Evolutionary conservation across 2,113 vertebrate species (phyloP).

Genomic region (Cinclus mexicanus): DNA sequence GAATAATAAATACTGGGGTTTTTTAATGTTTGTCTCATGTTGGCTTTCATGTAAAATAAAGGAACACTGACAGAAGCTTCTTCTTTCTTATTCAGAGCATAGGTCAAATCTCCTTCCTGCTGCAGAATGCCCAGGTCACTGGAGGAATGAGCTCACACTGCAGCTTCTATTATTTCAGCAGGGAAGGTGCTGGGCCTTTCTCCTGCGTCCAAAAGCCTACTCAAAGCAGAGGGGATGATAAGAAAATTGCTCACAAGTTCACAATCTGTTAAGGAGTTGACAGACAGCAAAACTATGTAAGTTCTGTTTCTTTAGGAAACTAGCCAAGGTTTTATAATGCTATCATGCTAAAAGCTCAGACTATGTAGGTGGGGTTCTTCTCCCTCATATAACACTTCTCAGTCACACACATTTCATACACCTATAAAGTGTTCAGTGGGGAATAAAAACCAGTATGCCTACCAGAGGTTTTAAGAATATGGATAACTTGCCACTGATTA

Average conservation of each 20-base stretch:
- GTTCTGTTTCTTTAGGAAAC: background rate
- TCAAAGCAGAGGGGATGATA: background rate
- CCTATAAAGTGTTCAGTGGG: background rate
- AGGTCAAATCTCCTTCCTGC: background rate
- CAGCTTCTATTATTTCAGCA: background rate
- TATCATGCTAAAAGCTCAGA: background rate
- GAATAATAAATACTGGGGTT: background rate
- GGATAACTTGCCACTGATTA: background rate
- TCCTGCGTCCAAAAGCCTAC: background rate
- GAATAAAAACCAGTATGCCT: background rate
- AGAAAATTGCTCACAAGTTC: fast-evolving
- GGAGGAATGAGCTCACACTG: background rate
- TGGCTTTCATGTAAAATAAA: background rate
- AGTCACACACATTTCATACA: background rate
- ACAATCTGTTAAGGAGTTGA: background rate
- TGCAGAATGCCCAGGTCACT: background rate
- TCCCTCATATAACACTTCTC: background rate
- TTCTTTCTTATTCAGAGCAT: background rate
- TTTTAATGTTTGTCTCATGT: background rate
- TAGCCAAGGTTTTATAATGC: background rate
- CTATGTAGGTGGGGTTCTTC: fast-evolving
- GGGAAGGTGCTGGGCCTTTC: background rate
- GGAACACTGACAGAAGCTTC: background rate
- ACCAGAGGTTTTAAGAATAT: background rate
- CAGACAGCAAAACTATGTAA: background rate